Base-by-base conservation (phyloP, 1,140 invertebrate genomes). In the Pseudomyrmex cubaensis region DNA sequence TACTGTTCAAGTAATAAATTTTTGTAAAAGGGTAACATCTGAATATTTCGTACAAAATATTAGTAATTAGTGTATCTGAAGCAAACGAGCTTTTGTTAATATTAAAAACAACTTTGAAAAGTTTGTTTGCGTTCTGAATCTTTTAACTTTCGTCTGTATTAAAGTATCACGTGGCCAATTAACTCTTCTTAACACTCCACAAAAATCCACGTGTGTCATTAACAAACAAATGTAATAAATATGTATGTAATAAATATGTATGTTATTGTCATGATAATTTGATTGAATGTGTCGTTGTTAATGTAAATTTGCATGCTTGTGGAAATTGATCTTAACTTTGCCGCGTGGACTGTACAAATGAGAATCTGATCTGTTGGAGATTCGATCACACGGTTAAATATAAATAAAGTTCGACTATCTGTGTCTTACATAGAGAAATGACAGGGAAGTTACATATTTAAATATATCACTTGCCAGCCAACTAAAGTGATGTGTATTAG, bases 201-300 rank as follows among this genome's bases (percentile, higher is more conserved):
- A 52, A 15, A 35, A 22, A 59, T 57, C 1, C 22, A 59, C 12
- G 20, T 2, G 66, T 2, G 12, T 17, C 8, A 59, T 1, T 61
- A 22, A 13, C 59, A 80, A 80, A 72, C 22, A 50, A 22, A 48
- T 59, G 3, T 2, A 35, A 35, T 35, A 35, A 35, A 48, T 80
- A 46, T 70, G 54, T 78, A 69, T 78, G 76, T 80, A 35, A 35
- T 35, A 35, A 35, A 48, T 80, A 46, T 70, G 54, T 78, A 69
- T 78, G 76, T 80, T 80, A 80, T 80, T 80, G 35, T 80, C 44
- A 80, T 80, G 76, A 22, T 70, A 80, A 80, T 80, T 80, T 61
- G 76, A 7, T 50, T 61, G 20, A 35, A 9, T 70, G 22, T 80
- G 66, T 70, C 54, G 7, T 44, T n/a, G 44, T 80, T 80, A 72